Conservation (phyloP, 2,888 invertebrate genomes). For the Tenthredo mesomela region DNA sequence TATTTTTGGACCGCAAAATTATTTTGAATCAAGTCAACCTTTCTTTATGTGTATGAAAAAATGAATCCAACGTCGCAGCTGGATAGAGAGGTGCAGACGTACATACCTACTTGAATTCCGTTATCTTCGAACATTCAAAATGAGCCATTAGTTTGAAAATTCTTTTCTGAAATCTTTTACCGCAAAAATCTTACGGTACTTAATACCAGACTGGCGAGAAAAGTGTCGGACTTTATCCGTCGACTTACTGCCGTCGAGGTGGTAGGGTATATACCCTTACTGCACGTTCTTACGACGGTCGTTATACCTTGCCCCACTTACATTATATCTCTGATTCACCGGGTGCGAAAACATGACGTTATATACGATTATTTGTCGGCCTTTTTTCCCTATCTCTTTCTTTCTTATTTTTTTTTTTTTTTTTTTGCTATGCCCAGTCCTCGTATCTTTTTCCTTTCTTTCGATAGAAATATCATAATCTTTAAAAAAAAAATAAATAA, state of each 20-base stretch:
- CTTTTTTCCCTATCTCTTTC: background rate
- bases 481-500: background rate
- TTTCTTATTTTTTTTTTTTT: background rate
- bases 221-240: conserved; percentile 24
- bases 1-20: no score
- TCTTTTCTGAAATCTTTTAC: background rate
- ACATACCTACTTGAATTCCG: background rate
- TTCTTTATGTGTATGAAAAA: no score
- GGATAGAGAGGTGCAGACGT: no score
- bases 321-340: conserved; percentile 43
- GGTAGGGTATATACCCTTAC: background rate
- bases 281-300: conserved; percentile 18
- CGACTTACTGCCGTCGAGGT: conserved; percentile 1
- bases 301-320: conserved; percentile 35
- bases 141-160: background rate
- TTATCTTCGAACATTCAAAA: background rate
- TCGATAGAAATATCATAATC: background rate
- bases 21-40: no score
- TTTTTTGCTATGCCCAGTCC: background rate
- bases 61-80: no score
- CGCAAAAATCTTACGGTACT: background rate
- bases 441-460: background rate
- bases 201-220: background rate
- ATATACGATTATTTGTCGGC: background rate
- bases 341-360: conserved; percentile 36